phyloP scores from a whole-genome alignment of 1,140 invertebrate genomes.

The Latrodectus geometricus region DNA sequence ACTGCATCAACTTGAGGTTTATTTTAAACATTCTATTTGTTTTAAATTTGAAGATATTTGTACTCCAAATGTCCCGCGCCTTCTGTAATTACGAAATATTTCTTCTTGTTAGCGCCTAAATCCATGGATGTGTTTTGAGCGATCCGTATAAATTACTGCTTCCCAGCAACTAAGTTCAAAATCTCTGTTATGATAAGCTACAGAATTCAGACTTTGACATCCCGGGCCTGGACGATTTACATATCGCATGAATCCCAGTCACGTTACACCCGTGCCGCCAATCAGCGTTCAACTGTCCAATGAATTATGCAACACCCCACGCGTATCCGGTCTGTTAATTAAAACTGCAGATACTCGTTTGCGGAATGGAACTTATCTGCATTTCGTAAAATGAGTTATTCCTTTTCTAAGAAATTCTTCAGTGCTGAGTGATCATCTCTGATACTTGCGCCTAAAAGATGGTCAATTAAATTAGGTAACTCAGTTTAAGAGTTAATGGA shows the following conservation, averaged over 20 bases:
- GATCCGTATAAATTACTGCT: background rate
- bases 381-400: background rate
- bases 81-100: background rate
- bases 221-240: background rate
- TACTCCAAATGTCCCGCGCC: background rate
- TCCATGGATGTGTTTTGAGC: background rate
- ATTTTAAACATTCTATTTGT: too few species aligned
- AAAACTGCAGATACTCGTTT: slow-evolving; percentile 1
- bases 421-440: background rate
- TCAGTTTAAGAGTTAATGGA: too few species aligned
- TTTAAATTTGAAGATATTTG: too few species aligned
- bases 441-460: background rate
- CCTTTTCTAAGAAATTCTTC: background rate
- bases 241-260: slow-evolving; percentile 13
- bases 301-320: background rate
- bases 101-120: background rate
- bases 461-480: too few species aligned
- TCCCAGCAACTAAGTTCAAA: background rate
- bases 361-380: background rate
- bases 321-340: background rate
- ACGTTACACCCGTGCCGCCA: background rate
- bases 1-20: too few species aligned
- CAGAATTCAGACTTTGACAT: slow-evolving; percentile 6
- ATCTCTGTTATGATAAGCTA: background rate
- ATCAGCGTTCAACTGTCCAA: background rate